Evolutionary conservation across 35 echinoderm and acorn worm genomes (phyloP).

Genomic region (Ophiothrix spiculata): DNA sequence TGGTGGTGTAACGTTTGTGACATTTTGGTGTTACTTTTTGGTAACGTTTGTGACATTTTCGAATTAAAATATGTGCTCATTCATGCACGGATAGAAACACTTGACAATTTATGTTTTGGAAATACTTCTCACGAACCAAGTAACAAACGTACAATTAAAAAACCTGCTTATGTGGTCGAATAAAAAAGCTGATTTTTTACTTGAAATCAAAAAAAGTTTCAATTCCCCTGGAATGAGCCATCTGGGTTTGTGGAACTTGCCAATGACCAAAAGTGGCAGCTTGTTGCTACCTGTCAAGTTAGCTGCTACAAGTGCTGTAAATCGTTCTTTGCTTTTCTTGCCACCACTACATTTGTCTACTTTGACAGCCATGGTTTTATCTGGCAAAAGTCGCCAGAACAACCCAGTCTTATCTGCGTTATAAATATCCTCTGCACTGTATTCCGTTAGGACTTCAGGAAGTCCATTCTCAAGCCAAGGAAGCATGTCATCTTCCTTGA

Average conservation of each 20-base stretch:
- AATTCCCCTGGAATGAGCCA: too few species aligned
- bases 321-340: neutral
- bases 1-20: too few species aligned
- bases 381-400: neutral
- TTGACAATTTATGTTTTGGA: too few species aligned
- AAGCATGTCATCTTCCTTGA: neutral
- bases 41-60: too few species aligned
- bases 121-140: too few species aligned
- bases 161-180: too few species aligned
- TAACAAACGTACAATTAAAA: too few species aligned
- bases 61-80: too few species aligned
- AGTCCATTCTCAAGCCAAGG: constrained; percentile 8
- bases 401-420: neutral
- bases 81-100: too few species aligned
- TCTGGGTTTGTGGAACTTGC: constrained; percentile 35
- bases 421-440: neutral
- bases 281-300: constrained; percentile 40
- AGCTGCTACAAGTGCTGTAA: constrained; percentile 4
- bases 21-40: too few species aligned
- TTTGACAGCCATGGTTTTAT: neutral
- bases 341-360: neutral
- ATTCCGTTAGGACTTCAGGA: neutral
- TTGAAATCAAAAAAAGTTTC: too few species aligned
- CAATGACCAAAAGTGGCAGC: constrained; percentile 35
- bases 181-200: too few species aligned